phyloP scores from a whole-genome alignment of 2,888 invertebrate species.

The Epistrophe eligans region DNA sequence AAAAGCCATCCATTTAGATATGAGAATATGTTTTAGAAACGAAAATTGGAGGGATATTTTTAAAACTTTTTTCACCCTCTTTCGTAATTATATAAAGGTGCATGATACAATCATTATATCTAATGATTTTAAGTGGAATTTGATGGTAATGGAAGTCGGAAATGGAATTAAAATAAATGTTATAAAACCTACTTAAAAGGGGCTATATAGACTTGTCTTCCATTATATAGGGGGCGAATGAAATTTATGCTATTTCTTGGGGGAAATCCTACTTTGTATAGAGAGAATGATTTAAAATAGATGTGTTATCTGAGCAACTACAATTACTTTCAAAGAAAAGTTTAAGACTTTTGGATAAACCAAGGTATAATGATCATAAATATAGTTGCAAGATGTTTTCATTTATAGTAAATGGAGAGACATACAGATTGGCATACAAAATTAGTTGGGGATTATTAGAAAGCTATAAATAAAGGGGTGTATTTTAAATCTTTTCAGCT shows the following conservation, averaged over 20 bases:
- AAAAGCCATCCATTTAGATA: constrained; percentile 3
- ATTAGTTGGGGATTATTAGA: too few relatives aligned
- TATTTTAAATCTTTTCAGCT: too few relatives aligned
- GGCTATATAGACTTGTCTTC: too few relatives aligned
- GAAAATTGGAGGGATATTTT: constrained; percentile 37
- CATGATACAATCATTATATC: constrained; percentile 54
- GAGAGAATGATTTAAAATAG: constrained; percentile 10
- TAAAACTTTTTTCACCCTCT: constrained; percentile 27
- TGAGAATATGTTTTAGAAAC: constrained; percentile 47
- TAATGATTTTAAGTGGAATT: constrained; percentile 63
- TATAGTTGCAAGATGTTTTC: neutral
- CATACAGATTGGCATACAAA: neutral
- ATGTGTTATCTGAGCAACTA: neutral
- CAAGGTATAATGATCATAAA: neutral
- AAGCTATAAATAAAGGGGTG: too few relatives aligned
- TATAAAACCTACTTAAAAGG: constrained; percentile 23
- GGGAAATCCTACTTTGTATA: neutral
- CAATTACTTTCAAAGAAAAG: constrained; percentile 6
- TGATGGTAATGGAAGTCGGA: constrained; percentile 52
- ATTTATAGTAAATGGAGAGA: neutral
- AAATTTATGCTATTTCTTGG: neutral
- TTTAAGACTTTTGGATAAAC: neutral
- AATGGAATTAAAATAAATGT: constrained; percentile 49
- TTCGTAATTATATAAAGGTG: constrained; percentile 4
- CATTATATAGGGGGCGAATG: neutral